A percentile compares a stretch with the other conserved stretches of the same genome.
Evolutionary conservation across 1,140 invertebrate genomes (phyloP).

Genomic region (Liolophura sinensis): DNA sequence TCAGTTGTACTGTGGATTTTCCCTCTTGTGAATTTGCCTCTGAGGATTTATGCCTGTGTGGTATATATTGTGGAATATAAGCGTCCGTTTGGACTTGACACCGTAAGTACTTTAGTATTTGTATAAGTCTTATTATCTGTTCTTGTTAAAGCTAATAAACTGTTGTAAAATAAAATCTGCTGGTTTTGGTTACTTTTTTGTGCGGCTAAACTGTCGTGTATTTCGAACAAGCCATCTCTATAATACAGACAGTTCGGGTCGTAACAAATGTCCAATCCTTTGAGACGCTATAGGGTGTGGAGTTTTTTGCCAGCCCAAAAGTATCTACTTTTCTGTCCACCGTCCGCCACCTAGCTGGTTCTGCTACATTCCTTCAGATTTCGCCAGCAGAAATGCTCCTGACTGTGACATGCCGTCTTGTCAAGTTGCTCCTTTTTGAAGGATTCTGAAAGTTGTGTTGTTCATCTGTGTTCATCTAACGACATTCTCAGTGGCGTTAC

Average conservation of each 20-base stretch:
- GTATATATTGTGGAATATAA: too few species aligned
- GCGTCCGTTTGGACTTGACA: too few species aligned
- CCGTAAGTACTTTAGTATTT: too few species aligned
- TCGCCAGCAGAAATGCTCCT: constrained; percentile 24
- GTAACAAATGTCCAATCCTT: constrained; percentile 20
- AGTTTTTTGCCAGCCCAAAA: constrained; percentile 26
- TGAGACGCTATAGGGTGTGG: constrained; percentile 24
- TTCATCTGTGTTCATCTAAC: constrained; percentile 3
- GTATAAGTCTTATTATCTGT: too few species aligned
- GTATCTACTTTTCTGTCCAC: constrained; percentile 19
- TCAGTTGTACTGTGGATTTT: constrained; percentile 30
- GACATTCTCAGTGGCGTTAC: constrained; percentile 11
- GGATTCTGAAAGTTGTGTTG: constrained; percentile 8
- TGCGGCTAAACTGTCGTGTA: too few species aligned
- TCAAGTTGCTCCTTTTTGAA: constrained; percentile 12
- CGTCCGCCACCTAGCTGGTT: constrained; percentile 20
- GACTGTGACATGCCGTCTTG: constrained; percentile 6
- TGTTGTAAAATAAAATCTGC: too few species aligned
- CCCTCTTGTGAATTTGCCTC: constrained; percentile 22
- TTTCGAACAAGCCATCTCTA: too few species aligned
- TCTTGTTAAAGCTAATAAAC: too few species aligned
- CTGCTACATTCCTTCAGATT: constrained; percentile 21
- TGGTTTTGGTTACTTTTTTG: too few species aligned
- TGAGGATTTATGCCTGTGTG: constrained; percentile 25
- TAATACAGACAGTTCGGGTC: too few species aligned